Percentiles rank a stretch among this genome's conserved stretches.
Evolutionary conservation across 2,113 vertebrate species (phyloP).

Genomic region (Prolemur simus): DNA sequence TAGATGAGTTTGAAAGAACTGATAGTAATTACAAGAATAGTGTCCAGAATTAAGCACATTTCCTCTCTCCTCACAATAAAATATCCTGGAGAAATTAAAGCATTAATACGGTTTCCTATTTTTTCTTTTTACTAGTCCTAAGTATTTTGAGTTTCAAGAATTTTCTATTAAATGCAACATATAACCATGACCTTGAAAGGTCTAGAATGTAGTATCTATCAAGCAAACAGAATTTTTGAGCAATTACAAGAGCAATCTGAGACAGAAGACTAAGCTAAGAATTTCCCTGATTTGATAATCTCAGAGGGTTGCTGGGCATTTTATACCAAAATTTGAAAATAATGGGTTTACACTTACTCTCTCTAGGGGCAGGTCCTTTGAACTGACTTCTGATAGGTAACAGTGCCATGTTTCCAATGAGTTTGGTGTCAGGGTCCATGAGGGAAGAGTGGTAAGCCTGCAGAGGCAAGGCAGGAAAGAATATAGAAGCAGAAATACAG

Average conservation of each 20-base stretch:
- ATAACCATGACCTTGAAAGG: not conserved
- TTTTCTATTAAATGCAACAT: not conserved
- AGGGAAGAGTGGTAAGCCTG: constrained; percentile 97
- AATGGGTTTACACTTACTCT: constrained; percentile 87
- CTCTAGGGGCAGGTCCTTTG: constrained; percentile 96
- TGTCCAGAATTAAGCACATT: not conserved
- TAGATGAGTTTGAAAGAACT: not conserved
- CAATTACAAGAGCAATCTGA: not conserved
- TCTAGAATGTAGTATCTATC: not conserved
- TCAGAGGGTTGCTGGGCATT: not conserved
- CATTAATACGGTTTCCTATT: not conserved
- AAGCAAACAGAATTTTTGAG: not conserved
- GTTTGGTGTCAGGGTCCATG: constrained; percentile 91
- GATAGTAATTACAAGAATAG: not conserved
- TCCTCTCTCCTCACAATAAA: not conserved
- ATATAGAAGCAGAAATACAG: not conserved
- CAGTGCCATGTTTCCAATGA: constrained; percentile 97
- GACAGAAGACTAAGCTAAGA: not conserved
- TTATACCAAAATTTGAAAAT: not conserved
- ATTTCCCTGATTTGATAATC: not conserved
- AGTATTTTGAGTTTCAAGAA: not conserved
- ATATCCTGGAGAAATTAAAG: not conserved
- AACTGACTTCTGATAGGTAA: constrained; percentile 96
- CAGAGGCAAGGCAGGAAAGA: not conserved
- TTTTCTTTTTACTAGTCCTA: too few species aligned